Evolutionary conservation across 2,888 invertebrate genomes (phyloP), one percentile per base, ranked within the genome.

Genomic region (Clepsis dumicolana): DNA sequence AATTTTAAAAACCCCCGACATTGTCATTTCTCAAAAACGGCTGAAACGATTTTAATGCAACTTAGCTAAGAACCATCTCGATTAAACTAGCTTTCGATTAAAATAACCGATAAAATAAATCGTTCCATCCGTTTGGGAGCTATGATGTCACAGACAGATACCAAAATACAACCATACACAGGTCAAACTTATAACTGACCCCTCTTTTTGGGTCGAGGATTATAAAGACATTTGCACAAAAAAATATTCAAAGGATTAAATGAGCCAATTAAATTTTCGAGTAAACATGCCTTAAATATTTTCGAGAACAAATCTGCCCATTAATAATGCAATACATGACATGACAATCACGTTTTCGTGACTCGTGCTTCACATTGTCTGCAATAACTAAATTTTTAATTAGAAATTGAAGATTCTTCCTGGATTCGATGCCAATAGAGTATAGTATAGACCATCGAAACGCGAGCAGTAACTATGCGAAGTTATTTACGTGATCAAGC

Each of bases 401-500:
- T 38, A 60, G 54, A 32, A 52, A 57, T 24, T 62, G 48, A 24
- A 29, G 57, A 57, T 63, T 67, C 62, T 67, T 67, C 67, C 67
- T 67, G 62, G 35, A 67, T 50, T 66, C 54, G 44, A 66, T 62
- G 61, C 66, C 54, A 27, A 24, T 21, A 54, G 14, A 32, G 32
- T 35, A 14, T 29, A 12, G 35, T 10, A 12, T 48, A 27, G 52
- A 25, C 52, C 35, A 56, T 25, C 50, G 56, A 25, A 44, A 32
- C 44, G 38, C 57, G 57, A 57, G 38, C 68, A 29, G 61, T 56
- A 44, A 50, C 62, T 48, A 54, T 57, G 44, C 57, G 68, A 64
- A 68, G 63, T 44, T 64, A 64, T 68, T 68, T 64, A 68, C 53
- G 52, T 59, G 64, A 59, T 64, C 63, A 64, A 57, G 68, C 64